Conservation (phyloP, 2,113 vertebrate genomes). For the Oreochromis aureus region DNA sequence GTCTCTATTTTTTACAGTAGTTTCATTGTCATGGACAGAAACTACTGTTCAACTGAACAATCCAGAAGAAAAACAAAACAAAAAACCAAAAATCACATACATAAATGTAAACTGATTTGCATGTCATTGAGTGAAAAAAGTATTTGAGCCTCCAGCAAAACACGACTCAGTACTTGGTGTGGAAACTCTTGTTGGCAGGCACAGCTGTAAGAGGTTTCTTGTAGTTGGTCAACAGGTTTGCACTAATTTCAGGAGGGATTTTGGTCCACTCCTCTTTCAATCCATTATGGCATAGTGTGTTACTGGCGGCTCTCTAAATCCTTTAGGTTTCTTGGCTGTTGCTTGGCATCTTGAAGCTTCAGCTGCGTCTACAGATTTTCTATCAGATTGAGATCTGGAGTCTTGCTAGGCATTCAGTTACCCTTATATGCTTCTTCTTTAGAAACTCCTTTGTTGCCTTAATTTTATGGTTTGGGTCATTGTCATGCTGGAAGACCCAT, state of each 20-base stretch:
- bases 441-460: not conserved
- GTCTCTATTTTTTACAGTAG: not conserved
- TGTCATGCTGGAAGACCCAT: not conserved
- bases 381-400: not conserved
- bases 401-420: not conserved
- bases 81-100: not conserved
- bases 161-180: not conserved
- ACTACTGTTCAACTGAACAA: not conserved
- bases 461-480: not conserved
- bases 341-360: not conserved
- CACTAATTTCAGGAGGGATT: not conserved
- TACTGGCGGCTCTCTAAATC: not conserved
- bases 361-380: not conserved
- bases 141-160: not conserved
- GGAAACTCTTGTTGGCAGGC: not conserved
- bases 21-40: not conserved
- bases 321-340: not conserved
- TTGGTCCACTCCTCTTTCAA: not conserved
- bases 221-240: not conserved
- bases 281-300: not conserved
- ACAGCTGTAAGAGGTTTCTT: not conserved
- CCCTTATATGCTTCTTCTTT: not conserved
- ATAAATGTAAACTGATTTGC: not conserved
- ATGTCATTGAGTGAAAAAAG: not conserved
- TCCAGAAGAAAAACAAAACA: accelerated